A percentile compares a stretch with the other conserved stretches of the same genome.
Conservation (phyloP, 2,113 vertebrate species). For the Meles meles region DNA sequence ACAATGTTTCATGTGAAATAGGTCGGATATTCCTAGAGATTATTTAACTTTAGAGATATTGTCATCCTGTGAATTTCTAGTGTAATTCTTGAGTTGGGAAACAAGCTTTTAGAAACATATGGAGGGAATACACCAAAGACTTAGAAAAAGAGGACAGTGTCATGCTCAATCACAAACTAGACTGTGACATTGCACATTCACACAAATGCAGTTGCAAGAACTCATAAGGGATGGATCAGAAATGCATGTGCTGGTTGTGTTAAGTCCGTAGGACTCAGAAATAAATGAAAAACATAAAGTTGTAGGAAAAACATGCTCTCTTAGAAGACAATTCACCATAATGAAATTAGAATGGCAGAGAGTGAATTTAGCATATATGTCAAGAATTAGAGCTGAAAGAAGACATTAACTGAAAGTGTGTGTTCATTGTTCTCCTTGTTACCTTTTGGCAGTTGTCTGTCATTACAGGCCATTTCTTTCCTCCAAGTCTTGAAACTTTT, state of each 20-base stretch:
- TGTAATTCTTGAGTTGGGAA: background rate
- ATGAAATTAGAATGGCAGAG: conserved; percentile 9
- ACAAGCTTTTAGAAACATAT: background rate
- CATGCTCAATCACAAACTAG: background rate
- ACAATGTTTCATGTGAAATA: background rate
- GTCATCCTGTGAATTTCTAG: background rate
- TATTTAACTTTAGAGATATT: background rate
- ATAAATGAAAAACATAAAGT: conserved; percentile 12
- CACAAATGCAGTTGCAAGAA: background rate
- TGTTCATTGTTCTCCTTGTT: background rate
- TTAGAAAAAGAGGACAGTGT: background rate
- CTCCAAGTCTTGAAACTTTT: background rate
- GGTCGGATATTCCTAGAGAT: background rate
- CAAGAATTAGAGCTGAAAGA: background rate
- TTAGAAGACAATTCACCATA: background rate
- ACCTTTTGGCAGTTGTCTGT: background rate
- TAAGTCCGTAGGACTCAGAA: background rate
- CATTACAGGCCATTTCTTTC: background rate
- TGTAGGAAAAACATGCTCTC: background rate
- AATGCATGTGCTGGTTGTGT: background rate
- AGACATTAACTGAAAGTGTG: background rate
- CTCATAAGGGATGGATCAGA: background rate
- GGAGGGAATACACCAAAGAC: background rate
- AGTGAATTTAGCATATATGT: background rate
- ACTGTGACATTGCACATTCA: background rate